Percentiles rank a stretch among this genome's conserved stretches.
These are phyloP conservation scores for Nasonovia ribisnigri DNA, from an alignment of 2,888 invertebrate species.

Conservation along the genomic window DNA sequence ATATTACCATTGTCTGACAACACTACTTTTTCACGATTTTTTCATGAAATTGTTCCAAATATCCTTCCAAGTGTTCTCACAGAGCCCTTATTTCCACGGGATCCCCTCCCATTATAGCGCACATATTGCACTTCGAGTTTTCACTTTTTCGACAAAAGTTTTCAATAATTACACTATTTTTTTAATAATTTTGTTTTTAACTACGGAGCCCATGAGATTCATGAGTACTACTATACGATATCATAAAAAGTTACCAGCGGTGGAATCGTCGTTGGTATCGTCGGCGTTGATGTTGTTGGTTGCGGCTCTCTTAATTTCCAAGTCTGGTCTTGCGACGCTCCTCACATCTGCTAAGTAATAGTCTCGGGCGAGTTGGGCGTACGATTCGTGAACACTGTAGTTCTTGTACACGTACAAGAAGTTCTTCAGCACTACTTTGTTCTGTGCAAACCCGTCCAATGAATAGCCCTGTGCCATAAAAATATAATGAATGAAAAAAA, in stretches of 20 bases:
- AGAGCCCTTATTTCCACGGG: not conserved
- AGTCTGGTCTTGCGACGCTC: slow-evolving; percentile 72
- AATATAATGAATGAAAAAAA: not conserved
- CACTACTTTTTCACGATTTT: not conserved
- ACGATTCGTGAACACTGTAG: slow-evolving; percentile 75
- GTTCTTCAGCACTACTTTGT: slow-evolving; percentile 76
- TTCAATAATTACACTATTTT: not conserved
- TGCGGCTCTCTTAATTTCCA: not conserved
- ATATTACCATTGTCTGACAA: no score
- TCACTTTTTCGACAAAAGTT: not conserved
- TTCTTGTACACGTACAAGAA: slow-evolving; percentile 80
- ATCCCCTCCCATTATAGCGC: no score
- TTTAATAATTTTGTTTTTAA: not conserved
- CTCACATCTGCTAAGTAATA: slow-evolving; percentile 77
- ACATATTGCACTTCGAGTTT: not conserved
- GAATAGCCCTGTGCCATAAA: slow-evolving; percentile 60
- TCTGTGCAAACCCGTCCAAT: slow-evolving; percentile 69
- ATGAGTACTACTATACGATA: not conserved
- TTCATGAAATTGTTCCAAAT: not conserved
- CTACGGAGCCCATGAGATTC: not conserved
- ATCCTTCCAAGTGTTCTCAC: not conserved
- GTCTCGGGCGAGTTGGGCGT: slow-evolving; percentile 74
- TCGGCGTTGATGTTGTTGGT: not conserved
- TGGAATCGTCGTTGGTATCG: not conserved
- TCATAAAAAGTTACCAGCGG: slow-evolving; percentile 1